phyloP scores from a whole-genome alignment of 2,797 vertebrate genomes.

The Lacerta agilis region DNA sequence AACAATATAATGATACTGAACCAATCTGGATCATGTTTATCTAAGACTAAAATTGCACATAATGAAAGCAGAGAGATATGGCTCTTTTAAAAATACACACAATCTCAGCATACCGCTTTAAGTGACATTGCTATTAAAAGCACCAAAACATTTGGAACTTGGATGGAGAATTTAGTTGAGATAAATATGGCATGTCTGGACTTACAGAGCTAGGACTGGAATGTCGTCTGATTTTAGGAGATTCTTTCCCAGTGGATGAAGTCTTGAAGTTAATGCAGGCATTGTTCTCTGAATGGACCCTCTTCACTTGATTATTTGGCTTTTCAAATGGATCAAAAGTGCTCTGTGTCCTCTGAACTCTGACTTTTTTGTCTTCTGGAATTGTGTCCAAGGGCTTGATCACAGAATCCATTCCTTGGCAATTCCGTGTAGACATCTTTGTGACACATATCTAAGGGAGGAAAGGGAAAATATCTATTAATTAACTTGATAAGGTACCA shows the following conservation, averaged over 20 bases:
- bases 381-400: conserved; percentile 96
- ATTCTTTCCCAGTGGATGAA: conserved; percentile 86
- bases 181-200: conserved; percentile 46
- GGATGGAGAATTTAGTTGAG: neutral
- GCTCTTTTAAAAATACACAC: conserved; percentile 12
- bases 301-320: conserved; percentile 93
- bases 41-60: neutral
- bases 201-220: conserved; percentile 97
- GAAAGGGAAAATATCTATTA: conserved; percentile 43
- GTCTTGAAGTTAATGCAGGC: conserved; percentile 94
- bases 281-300: conserved; percentile 97
- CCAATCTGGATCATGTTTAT: neutral
- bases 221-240: conserved; percentile 90
- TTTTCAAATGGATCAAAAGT: conserved; percentile 95
- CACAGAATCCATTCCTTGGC: conserved; percentile 95
- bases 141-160: conserved; percentile 15
- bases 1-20: neutral
- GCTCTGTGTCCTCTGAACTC: conserved; percentile 95
- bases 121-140: conserved; percentile 20
- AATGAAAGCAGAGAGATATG: neutral
- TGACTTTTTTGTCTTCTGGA: conserved; percentile 96
- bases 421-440: conserved; percentile 98
- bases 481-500: neutral
- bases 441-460: conserved; percentile 95
- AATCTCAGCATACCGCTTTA: neutral